Conservation (phyloP, 1,140 invertebrate species). For the Zaprionus africanus region DNA sequence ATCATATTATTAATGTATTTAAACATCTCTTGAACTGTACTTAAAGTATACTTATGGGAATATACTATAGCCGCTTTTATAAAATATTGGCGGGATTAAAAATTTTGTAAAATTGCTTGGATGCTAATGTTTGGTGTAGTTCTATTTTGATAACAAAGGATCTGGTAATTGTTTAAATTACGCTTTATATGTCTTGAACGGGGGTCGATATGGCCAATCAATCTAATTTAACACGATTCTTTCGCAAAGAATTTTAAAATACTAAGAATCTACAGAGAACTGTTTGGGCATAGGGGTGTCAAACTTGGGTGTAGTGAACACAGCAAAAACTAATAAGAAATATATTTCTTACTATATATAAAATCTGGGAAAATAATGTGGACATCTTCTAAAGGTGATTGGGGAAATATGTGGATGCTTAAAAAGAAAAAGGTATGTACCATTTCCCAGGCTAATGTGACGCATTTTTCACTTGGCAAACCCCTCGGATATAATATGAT, state of each 20-base stretch:
- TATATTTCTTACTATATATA: not conserved
- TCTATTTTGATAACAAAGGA: not conserved
- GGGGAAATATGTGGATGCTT: slow-evolving; percentile 3
- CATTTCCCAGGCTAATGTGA: slow-evolving; percentile 1
- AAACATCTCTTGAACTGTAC: not conserved
- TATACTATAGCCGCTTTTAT: too few relatives aligned
- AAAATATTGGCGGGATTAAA: not conserved
- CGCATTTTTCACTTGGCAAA: not conserved
- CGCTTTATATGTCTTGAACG: not conserved
- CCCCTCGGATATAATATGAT: not conserved
- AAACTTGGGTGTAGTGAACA: not conserved
- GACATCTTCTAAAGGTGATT: not conserved
- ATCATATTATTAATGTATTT: not conserved
- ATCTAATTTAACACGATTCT: not conserved
- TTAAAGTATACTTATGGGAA: not conserved
- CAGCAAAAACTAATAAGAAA: too few relatives aligned
- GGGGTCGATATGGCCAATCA: not conserved
- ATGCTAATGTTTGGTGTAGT: not conserved
- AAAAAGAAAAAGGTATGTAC: slow-evolving; percentile 36
- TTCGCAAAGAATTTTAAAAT: not conserved
- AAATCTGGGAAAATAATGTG: not conserved
- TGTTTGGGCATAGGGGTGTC: not conserved
- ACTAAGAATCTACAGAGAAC: not conserved
- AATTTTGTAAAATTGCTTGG: not conserved
- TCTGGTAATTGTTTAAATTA: not conserved